These are phyloP conservation scores for Pao palembangensis DNA, from an alignment of 2,113 vertebrate species.

Conservation along the genomic window DNA sequence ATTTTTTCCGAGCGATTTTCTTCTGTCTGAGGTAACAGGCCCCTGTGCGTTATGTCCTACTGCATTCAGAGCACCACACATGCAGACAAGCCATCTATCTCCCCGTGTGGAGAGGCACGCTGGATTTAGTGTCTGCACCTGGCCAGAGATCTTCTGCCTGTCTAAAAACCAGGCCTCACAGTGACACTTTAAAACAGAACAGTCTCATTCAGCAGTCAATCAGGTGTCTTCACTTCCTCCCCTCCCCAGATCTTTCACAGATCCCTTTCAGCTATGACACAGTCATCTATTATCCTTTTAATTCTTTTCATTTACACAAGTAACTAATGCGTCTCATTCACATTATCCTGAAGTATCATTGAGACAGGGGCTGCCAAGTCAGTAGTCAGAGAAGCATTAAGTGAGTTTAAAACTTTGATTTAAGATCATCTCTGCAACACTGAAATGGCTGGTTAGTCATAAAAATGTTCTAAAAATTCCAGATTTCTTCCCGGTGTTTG, in stretches of 20 bases:
- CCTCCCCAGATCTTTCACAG: conserved; percentile 20
- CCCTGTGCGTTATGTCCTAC: conserved; percentile 32
- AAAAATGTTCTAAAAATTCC: too few relatives aligned
- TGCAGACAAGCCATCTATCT: conserved; percentile 50
- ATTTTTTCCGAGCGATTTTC: neutral
- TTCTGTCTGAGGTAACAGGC: conserved; percentile 23
- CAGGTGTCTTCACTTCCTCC: conserved; percentile 30
- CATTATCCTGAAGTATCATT: neutral
- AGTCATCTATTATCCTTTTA: conserved; percentile 7
- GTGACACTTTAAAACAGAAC: conserved; percentile 65
- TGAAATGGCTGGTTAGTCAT: too few relatives aligned
- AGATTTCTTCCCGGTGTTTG: too few relatives aligned
- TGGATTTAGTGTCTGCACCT: conserved; percentile 73
- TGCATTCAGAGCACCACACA: conserved; percentile 48
- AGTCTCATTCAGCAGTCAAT: conserved; percentile 61
- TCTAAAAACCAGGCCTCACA: conserved; percentile 46
- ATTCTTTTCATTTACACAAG: neutral
- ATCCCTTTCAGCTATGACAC: conserved; percentile 3
- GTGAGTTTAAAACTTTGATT: too few relatives aligned
- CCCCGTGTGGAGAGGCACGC: conserved; percentile 32
- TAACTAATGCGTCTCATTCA: conserved; percentile 3
- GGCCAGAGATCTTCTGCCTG: conserved; percentile 57
- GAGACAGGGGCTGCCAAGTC: too few relatives aligned
- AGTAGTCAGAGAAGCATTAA: too few relatives aligned
- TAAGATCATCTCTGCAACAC: too few relatives aligned